Evolutionary conservation across 2,797 vertebrate species (phyloP).

Genomic region (Cyclura pinguis): DNA sequence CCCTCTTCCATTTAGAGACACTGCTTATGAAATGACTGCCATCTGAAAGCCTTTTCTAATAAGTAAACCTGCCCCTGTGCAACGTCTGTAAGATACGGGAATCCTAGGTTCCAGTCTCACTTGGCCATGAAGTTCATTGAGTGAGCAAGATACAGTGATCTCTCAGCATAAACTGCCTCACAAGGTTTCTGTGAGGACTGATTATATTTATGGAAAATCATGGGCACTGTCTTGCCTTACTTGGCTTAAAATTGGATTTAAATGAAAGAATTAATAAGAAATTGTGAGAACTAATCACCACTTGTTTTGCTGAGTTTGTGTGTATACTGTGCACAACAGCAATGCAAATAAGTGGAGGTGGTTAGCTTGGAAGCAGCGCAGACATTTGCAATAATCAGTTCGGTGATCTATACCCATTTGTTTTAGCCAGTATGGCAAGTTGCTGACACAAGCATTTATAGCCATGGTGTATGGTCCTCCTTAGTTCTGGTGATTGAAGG

Average conservation of each 20-base stretch:
- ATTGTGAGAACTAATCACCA: not conserved
- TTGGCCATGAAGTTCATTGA: not conserved
- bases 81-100: not conserved
- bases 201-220: not conserved
- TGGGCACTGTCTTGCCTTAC: not conserved
- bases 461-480: not conserved
- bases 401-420: too few relatives aligned
- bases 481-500: not conserved
- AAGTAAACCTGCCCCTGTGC: too few relatives aligned
- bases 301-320: not conserved
- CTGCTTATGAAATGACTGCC: not conserved
- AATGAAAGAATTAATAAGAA: not conserved
- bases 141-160: not conserved
- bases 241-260: not conserved
- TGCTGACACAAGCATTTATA: not conserved
- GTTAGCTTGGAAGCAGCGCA: not conserved
- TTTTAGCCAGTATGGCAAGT: not conserved
- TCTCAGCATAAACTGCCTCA: not conserved
- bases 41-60: not conserved
- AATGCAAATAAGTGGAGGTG: not conserved
- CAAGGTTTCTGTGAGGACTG: not conserved
- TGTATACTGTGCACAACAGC: too few relatives aligned
- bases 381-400: too few relatives aligned
- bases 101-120: not conserved
- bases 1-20: too few relatives aligned